Evolutionary conservation across 2,888 invertebrate species (phyloP), one percentile per base, ranked within the genome.

Genomic region (Plutella xylostella): DNA sequence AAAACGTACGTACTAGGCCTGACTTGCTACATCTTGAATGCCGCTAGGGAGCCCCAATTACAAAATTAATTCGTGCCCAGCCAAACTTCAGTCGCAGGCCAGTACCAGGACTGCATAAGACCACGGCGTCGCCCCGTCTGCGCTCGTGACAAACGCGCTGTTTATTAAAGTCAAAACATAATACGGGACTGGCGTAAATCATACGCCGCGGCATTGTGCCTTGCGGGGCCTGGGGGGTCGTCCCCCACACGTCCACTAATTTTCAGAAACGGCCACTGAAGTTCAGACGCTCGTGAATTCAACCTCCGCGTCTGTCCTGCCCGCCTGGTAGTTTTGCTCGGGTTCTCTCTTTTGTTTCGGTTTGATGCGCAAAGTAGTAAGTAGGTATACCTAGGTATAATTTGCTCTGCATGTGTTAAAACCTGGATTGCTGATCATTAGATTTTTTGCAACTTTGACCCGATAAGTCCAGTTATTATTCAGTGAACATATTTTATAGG

Each of bases 151-250:
- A 76, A 78, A 73, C 80, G 83, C 77, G 69, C 80, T 85, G 85
- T 84, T 83, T 86, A 85, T 86, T 85, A 85, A 85, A 86, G 85
- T 86, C 85, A 83, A 86, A 87, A 86, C 85, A 86, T 86, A 86
- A 86, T 85, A 83, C 84, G 82, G 79, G 83, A 79, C 72, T 80
- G 79, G 85, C 83, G 87, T 87, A 87, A 87, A 86, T 87, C 87
- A 87, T 84, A 76, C 68, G 72, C 70, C 68, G 67, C 69, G 69
- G 65, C 60, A 56, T 59, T 59, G 59, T 58, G 52, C 54, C 57
- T 53, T 48, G 54, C 60, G 58, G 62, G 59, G 60, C 55, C 48
- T 42, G 33, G 19, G 37, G 37, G 37, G 37, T 47, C 45, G 43
- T 31, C 55, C 54, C 52, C 60, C 64, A 57, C 57, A 65, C 67